Evolutionary conservation across 1,140 invertebrate species (phyloP).

Genomic region (Drosophila teissieri): DNA sequence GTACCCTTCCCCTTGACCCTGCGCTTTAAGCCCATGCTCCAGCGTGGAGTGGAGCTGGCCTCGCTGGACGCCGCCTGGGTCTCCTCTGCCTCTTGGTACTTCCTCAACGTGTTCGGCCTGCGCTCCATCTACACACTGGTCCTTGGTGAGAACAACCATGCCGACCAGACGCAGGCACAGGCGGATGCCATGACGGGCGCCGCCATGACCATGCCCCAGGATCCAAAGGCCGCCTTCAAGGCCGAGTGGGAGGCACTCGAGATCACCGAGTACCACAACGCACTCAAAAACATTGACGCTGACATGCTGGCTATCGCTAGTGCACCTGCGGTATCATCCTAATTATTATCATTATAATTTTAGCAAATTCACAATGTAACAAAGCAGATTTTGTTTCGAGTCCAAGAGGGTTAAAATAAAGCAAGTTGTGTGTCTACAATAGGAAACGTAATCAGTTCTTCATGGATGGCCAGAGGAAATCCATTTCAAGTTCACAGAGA

Average conservation of each 20-base stretch:
- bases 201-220: conserved; percentile 97
- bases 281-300: conserved; percentile 91
- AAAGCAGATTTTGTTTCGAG: conserved; percentile 41
- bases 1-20: conserved; percentile 99
- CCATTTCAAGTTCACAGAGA: no score
- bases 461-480: not conserved
- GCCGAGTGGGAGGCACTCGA: conserved; percentile 99
- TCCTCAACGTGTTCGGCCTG: conserved; percentile 99
- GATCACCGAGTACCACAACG: conserved; percentile 97
- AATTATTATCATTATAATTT: conserved; percentile 21
- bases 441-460: not conserved
- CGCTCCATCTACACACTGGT: conserved; percentile 99
- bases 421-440: conserved; percentile 28
- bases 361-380: conserved; percentile 51
- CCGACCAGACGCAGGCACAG: conserved; percentile 97
- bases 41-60: conserved; percentile 97
- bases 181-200: conserved; percentile 99
- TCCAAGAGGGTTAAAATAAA: conserved; percentile 42
- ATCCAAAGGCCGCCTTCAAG: conserved; percentile 99
- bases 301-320: conserved; percentile 84
- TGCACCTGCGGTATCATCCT: conserved; percentile 4
- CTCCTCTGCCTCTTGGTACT: conserved; percentile 99
- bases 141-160: conserved; percentile 99
- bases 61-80: conserved; percentile 99
- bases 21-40: conserved; percentile 99